Conservation (phyloP, 30 jellyfish, hydroid and myxozoan genomes). For the Mastigias papua region DNA sequence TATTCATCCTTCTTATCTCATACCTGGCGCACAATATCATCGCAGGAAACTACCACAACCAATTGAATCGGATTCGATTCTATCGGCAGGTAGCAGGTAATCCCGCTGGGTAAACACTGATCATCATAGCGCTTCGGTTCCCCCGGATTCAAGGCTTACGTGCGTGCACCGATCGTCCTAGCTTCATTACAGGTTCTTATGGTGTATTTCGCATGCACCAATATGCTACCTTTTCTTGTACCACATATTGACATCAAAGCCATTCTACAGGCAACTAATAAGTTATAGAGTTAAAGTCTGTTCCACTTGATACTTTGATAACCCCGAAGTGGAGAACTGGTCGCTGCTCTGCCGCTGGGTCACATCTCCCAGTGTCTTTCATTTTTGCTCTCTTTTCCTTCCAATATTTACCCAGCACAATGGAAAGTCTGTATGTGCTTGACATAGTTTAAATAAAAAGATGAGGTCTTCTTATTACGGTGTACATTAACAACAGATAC, state of each 20-base stretch:
- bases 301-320: too few relatives aligned
- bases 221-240: neutral
- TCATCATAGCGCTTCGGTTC: neutral
- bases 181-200: neutral
- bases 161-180: constrained; percentile 11
- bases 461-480: too few relatives aligned
- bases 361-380: too few relatives aligned
- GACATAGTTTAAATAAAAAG: too few relatives aligned
- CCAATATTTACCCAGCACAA: too few relatives aligned
- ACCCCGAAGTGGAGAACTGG: too few relatives aligned
- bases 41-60: neutral
- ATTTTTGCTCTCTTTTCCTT: too few relatives aligned
- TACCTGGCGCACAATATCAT: constrained; percentile 13
- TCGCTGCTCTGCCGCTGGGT: too few relatives aligned
- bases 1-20: neutral
- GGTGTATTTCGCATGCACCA: constrained; percentile 1
- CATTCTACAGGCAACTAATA: neutral
- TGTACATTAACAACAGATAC: too few relatives aligned
- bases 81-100: constrained; percentile 9
- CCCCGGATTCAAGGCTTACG: constrained; percentile 16
- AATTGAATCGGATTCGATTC: neutral
- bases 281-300: neutral
- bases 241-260: neutral
- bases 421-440: too few relatives aligned
- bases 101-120: constrained; percentile 22